phyloP scores from a whole-genome alignment of 2,888 invertebrate species.

The Tenthredo distinguenda region DNA sequence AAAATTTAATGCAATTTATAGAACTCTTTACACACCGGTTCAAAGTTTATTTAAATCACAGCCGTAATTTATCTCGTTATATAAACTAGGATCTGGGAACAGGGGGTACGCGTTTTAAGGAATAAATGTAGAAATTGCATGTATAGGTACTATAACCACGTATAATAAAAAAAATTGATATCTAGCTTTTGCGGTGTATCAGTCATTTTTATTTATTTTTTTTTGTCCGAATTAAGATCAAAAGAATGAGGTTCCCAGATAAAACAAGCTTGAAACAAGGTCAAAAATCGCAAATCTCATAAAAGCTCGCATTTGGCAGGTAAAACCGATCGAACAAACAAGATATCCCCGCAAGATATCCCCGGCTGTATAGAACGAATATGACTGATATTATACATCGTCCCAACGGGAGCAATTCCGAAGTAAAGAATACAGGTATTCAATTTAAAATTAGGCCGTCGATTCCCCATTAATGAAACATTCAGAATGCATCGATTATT shows the following conservation, averaged over 20 bases:
- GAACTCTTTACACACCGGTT: background rate
- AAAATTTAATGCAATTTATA: background rate
- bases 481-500: background rate
- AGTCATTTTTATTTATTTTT: background rate
- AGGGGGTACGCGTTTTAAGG: background rate
- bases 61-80: background rate
- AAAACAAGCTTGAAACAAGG: background rate
- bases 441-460: background rate
- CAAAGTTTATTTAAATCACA: background rate
- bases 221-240: background rate
- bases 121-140: background rate
- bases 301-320: slow-evolving; percentile 2
- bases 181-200: background rate
- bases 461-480: background rate
- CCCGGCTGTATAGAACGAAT: background rate
- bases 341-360: background rate
- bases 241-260: too few species aligned
- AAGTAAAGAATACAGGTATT: background rate
- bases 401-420: background rate
- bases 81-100: background rate
- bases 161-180: background rate
- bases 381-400: background rate
- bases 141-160: background rate
- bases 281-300: background rate
- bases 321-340: background rate